Evolutionary conservation across 1,140 invertebrate species (phyloP).

Genomic region (Scylla paramamosain): DNA sequence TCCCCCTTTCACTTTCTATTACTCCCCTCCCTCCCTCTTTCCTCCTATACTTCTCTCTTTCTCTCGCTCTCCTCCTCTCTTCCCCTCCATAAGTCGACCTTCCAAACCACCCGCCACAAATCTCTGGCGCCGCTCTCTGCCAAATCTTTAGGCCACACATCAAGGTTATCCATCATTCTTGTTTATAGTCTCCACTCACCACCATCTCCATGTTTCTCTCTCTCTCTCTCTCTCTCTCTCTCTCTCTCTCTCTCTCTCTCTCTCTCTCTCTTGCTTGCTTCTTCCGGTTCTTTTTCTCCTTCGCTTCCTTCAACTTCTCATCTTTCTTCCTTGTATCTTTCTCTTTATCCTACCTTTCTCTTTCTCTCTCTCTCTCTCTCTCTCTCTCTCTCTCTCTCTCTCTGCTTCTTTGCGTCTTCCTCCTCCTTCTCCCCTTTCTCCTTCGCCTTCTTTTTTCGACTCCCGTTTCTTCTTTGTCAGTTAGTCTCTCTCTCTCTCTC

Average conservation of each 20-base stretch:
- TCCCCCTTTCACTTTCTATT: background rate
- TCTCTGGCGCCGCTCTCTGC: background rate
- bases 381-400: background rate
- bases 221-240: constrained; percentile 4
- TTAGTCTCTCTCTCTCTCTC: background rate
- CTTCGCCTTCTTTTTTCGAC: background rate
- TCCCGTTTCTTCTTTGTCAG: background rate
- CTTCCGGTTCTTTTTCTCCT: background rate
- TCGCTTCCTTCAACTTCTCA: background rate
- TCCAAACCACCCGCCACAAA: background rate
- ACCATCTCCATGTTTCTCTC: background rate
- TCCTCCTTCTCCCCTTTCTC: background rate
- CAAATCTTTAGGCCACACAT: background rate
- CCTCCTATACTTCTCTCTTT: background rate
- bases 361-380: background rate
- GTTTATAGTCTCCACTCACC: background rate
- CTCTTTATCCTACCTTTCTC: background rate
- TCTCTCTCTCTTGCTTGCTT: background rate
- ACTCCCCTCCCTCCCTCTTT: background rate
- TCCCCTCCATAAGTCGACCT: background rate
- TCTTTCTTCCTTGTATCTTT: background rate
- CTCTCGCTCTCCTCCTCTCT: background rate
- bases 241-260: background rate
- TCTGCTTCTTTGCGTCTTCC: background rate
- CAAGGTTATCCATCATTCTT: background rate